Evolutionary conservation across 2,113 vertebrate genomes (phyloP).

Genomic region (Mesitornis unicolor): DNA sequence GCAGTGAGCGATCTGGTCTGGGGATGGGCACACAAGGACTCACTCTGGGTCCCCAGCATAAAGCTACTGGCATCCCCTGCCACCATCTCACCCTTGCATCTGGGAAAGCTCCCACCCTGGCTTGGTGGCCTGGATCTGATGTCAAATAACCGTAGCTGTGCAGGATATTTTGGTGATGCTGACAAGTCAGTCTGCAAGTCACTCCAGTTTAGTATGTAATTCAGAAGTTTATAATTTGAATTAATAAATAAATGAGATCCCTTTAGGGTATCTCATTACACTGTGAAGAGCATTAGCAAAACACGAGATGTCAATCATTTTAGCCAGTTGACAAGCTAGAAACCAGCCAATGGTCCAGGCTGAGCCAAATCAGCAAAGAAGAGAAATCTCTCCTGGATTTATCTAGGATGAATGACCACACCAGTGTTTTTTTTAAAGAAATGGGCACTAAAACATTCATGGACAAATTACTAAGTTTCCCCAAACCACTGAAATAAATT

Average conservation of each 20-base stretch:
- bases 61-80: not conserved
- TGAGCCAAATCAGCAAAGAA: not conserved
- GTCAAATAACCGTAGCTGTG: not conserved
- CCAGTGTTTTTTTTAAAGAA: not conserved
- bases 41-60: not conserved
- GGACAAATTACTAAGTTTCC: not conserved
- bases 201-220: slow-evolving; percentile 1
- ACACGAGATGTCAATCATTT: slow-evolving; percentile 2
- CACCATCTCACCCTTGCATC: not conserved
- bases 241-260: slow-evolving; percentile 41
- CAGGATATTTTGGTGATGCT: not conserved
- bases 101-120: not conserved
- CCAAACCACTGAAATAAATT: not conserved
- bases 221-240: slow-evolving; percentile 49
- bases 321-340: not conserved
- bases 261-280: slow-evolving; percentile 15
- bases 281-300: slow-evolving; percentile 43
- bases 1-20: not conserved
- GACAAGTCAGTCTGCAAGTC: slow-evolving; percentile 23
- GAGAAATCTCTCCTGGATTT: not conserved
- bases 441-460: not conserved
- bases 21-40: not conserved
- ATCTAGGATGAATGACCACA: rapidly evolving
- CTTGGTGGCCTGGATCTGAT: not conserved
- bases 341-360: not conserved